phyloP scores from a whole-genome alignment of 2,888 invertebrate species.

The Clusia tigrina region DNA sequence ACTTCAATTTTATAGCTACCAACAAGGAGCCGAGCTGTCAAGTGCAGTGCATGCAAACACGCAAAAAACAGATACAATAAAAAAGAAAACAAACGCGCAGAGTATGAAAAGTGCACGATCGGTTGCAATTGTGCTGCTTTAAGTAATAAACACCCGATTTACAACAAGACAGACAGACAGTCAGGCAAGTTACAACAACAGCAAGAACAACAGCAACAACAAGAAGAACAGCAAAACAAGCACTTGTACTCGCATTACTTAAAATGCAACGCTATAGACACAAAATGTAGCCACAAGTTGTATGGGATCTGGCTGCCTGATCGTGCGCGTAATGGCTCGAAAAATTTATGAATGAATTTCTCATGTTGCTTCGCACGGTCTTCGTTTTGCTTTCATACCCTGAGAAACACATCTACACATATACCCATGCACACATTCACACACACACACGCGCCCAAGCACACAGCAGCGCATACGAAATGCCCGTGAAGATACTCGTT shows the following conservation, averaged over 20 bases:
- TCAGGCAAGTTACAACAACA: slow-evolving; percentile 6
- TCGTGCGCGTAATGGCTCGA: slow-evolving; percentile 21
- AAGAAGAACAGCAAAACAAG: slow-evolving; percentile 30
- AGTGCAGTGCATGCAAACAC: slow-evolving; percentile 13
- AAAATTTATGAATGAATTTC: slow-evolving; percentile 61
- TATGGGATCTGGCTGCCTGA: slow-evolving; percentile 14
- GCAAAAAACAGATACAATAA: slow-evolving; percentile 14
- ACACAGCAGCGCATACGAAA: neutral
- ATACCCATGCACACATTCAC: slow-evolving; percentile 33
- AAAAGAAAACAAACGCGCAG: slow-evolving; percentile 9
- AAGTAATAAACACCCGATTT: slow-evolving; percentile 21
- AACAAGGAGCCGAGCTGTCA: neutral
- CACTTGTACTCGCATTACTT: slow-evolving; percentile 28
- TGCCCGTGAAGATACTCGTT: slow-evolving; percentile 4
- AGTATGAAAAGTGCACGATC: slow-evolving; percentile 13
- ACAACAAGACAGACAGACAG: slow-evolving; percentile 3
- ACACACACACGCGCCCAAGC: slow-evolving; percentile 14
- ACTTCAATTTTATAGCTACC: neutral
- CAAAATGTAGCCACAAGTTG: slow-evolving; percentile 20
- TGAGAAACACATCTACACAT: slow-evolving; percentile 9
- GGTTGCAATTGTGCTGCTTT: slow-evolving; percentile 9
- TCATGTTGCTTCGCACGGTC: slow-evolving; percentile 57
- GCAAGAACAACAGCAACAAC: slow-evolving; percentile 2
- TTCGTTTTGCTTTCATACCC: slow-evolving; percentile 35
- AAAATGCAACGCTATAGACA: slow-evolving; percentile 6